These are phyloP conservation scores for Xestia ashworthii DNA, from an alignment of 2,888 invertebrate genomes.

Conservation along the genomic window DNA sequence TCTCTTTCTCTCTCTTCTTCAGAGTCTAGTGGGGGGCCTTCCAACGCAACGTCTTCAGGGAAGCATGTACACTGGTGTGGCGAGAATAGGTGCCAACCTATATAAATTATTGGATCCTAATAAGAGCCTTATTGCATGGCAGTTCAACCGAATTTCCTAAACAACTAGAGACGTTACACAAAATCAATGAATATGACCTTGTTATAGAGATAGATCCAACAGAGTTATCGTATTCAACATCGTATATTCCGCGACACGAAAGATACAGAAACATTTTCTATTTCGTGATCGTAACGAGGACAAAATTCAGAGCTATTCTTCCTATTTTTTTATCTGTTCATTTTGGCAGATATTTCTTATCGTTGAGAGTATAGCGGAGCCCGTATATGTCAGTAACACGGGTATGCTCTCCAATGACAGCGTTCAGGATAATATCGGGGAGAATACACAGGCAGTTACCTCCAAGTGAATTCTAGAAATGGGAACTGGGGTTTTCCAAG, in stretches of 20 bases:
- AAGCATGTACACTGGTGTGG: neutral
- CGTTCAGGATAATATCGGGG: constrained; percentile 26
- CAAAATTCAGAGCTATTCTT: constrained; percentile 10
- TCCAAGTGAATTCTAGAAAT: constrained; percentile 21
- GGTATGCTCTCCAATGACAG: constrained; percentile 25
- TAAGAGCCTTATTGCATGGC: neutral
- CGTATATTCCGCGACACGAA: neutral
- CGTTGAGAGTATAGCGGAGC: neutral
- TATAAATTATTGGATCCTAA: neutral
- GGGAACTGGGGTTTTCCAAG: constrained; percentile 4
- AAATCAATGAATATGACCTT: neutral
- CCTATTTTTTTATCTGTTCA: constrained; percentile 1
- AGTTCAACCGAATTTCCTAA: neutral
- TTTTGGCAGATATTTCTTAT: constrained; percentile 19
- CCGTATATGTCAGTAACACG: neutral
- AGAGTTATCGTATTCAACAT: neutral
- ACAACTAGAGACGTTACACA: neutral
- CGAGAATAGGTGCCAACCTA: too few relatives aligned
- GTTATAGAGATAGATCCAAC: neutral
- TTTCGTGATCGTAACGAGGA: neutral
- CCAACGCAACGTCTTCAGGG: too few relatives aligned
- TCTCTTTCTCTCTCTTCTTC: too few relatives aligned
- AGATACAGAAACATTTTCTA: constrained; percentile 13
- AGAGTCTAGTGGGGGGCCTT: too few relatives aligned
- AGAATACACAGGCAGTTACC: constrained; percentile 16